Percentiles rank a stretch among this genome's conserved stretches.
Conservation (phyloP, 2,113 vertebrate species). For the Haliaeetus leucogaster region DNA sequence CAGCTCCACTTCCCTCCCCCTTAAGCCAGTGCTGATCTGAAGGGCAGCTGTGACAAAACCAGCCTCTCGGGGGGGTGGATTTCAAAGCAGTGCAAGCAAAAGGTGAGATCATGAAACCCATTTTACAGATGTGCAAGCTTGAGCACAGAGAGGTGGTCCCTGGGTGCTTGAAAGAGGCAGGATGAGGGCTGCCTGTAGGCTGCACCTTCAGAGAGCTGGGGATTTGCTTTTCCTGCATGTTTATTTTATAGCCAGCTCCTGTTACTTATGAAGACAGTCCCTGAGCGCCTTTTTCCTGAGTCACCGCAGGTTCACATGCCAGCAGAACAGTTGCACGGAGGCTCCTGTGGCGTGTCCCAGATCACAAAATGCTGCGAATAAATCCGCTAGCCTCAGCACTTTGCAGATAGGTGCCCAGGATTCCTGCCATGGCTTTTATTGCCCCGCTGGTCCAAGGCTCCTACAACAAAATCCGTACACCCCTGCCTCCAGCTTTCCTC, state of each 20-base stretch:
- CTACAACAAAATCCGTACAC: neutral
- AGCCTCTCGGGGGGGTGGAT: neutral
- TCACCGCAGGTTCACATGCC: conserved; percentile 13
- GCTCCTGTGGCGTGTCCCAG: conserved; percentile 34
- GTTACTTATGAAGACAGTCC: neutral
- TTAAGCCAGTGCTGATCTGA: neutral
- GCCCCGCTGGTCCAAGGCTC: neutral
- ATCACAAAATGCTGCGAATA: neutral
- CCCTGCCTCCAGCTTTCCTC: neutral
- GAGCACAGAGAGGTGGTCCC: neutral
- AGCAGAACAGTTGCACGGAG: conserved; percentile 42
- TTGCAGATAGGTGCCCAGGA: neutral
- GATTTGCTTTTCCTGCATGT: neutral
- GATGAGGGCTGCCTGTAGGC: neutral
- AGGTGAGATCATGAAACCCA: neutral
- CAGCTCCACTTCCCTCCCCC: neutral
- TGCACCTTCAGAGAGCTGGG: neutral
- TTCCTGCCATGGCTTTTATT: neutral
- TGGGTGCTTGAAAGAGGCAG: neutral
- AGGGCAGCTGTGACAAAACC: neutral
- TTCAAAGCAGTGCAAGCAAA: neutral
- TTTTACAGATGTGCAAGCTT: neutral
- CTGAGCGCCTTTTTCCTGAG: neutral
- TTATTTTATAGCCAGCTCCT: conserved; percentile 11
- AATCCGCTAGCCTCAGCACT: neutral